Base-by-base conservation (phyloP, 2,888 invertebrate genomes). In the Tipula vernalis region DNA sequence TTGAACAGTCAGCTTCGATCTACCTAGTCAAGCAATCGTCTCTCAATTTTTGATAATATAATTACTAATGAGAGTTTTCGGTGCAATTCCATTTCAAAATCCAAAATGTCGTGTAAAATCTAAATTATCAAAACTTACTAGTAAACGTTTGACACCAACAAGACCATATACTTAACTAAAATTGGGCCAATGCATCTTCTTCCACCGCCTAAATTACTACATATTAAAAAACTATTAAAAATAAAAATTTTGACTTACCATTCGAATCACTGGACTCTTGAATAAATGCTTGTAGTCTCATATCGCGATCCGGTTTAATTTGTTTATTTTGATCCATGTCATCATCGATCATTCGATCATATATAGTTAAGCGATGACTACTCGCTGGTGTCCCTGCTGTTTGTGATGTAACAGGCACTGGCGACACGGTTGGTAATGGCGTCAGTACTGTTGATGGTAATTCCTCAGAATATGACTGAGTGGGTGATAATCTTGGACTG, bases 251-350 rank as follows among this genome's bases (percentile, higher is more conserved):
- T 18, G n/a, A 87, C 88, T 87, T 87, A 88, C 88, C 88, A 86
- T 89, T 89, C 12, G 88, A 87, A 87, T 87, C 87, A 87, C 88
- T 89, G 10, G 87, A 44, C n/a, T 86, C 87, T 3, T 87, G 86
- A 4, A 88, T 87, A 86, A 88, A 88, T 51, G 88, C 57, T 51
- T 88, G 84, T 71, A 89, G 88, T 87, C 90, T 89, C 90, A 90
- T 90, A 88, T 90, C 90, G 87, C 89, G 89, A 87, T 90, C 91
- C 86, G 88, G 87, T 87, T 89, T 89, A 51, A 87, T 88, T 10
- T 87, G 88, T 44, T 87, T 83, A 87, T 87, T 39, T 87, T 88
- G 0, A 89, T 86, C 87, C 88, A 12, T 18, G 44, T 85, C 85
- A 5, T 85, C 85, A 85, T 13, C 84, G 18, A 87, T 87, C 15